phyloP scores from a whole-genome alignment of 2,797 vertebrate species.

The Gymnothorax javanicus region DNA sequence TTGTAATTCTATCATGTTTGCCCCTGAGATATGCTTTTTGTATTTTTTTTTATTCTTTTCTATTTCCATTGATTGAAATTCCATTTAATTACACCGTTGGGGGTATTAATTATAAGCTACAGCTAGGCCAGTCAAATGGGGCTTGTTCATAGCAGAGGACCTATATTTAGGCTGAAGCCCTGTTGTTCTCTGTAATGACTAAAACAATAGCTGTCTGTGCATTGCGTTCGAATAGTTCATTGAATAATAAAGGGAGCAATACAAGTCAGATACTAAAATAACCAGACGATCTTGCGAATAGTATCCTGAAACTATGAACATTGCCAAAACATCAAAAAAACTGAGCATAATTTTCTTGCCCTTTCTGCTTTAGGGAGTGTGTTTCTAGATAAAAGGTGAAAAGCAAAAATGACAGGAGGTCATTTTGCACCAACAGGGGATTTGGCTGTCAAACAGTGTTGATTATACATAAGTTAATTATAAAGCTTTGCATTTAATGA shows the following conservation, averaged over 20 bases:
- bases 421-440: not conserved
- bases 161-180: conserved; percentile 69
- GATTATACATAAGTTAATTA: no score
- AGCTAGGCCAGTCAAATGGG: conserved; percentile 72
- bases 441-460: not conserved
- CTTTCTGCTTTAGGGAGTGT: not conserved
- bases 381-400: not conserved
- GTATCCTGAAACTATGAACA: not conserved
- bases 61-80: conserved; percentile 73
- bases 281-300: not conserved
- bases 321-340: not conserved
- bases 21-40: conserved; percentile 75
- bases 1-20: conserved; percentile 85
- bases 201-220: conserved; percentile 61
- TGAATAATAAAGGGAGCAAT: conserved; percentile 40
- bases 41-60: conserved; percentile 66
- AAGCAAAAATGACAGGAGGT: not conserved
- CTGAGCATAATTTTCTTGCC: not conserved
- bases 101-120: conserved; percentile 82
- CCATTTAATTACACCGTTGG: conserved; percentile 79
- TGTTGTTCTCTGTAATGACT: conserved; percentile 71
- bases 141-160: conserved; percentile 75
- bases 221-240: conserved; percentile 59
- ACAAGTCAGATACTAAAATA: not conserved
- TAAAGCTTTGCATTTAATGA: no score